phyloP scores from a whole-genome alignment of 2,113 vertebrate species.

The Sarotherodon lohbergeri region DNA sequence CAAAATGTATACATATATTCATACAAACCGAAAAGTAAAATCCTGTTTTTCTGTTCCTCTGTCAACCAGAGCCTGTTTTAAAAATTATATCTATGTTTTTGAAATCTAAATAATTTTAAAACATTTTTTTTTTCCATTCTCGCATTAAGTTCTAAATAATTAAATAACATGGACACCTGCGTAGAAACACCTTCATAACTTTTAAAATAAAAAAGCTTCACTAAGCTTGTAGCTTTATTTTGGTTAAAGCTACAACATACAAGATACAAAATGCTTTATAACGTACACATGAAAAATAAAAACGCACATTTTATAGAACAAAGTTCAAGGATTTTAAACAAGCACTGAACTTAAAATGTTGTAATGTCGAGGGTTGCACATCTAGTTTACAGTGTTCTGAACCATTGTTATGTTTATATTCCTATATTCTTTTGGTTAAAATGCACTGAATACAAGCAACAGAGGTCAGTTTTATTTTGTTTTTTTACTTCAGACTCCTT shows the following conservation, averaged over 20 bases:
- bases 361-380: background rate
- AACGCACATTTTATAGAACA: background rate
- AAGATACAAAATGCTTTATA: background rate
- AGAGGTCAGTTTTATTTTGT: background rate
- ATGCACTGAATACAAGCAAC: background rate
- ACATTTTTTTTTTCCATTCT: background rate
- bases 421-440: background rate
- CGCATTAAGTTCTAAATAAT: background rate
- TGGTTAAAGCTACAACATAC: background rate
- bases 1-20: background rate
- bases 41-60: background rate
- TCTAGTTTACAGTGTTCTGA: background rate
- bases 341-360: no score
- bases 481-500: background rate
- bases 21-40: background rate
- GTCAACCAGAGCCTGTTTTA: background rate
- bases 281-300: background rate
- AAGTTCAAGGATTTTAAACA: background rate
- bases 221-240: background rate
- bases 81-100: background rate
- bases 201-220: background rate
- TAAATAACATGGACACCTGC: background rate
- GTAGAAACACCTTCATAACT: background rate
- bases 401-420: background rate
- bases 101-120: background rate